A percentile compares a stretch with the other conserved stretches of the same genome.
Conservation (phyloP, 2,113 vertebrate genomes). For the Collichthys lucidus region DNA sequence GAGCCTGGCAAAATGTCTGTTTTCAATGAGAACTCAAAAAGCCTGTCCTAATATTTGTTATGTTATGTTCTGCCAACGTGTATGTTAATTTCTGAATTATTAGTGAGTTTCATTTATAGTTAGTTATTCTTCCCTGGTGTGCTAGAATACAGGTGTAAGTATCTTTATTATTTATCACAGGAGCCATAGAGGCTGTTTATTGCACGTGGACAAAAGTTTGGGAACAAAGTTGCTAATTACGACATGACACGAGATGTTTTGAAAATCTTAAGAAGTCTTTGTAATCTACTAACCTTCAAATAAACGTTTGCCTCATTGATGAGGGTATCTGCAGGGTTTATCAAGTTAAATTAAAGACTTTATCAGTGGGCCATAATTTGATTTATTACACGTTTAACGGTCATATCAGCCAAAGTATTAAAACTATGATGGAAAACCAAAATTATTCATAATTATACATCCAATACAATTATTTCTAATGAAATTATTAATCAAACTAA, state of each 20-base stretch:
- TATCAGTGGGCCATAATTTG: too few relatives aligned
- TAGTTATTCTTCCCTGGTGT: not conserved
- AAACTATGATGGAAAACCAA: too few relatives aligned
- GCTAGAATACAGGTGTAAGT: not conserved
- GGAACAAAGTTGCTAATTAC: not conserved
- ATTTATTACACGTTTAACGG: too few relatives aligned
- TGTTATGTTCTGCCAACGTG: not conserved
- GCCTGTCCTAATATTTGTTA: not conserved
- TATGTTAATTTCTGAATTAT: not conserved
- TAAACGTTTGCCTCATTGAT: not conserved
- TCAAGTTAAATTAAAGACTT: too few relatives aligned
- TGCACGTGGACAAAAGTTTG: not conserved
- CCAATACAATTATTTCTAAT: too few relatives aligned
- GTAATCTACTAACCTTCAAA: not conserved
- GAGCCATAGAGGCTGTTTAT: not conserved
- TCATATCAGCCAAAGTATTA: too few relatives aligned
- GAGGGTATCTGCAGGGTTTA: too few relatives aligned
- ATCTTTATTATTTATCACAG: not conserved
- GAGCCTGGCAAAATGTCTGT: not conserved
- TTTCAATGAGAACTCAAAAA: not conserved
- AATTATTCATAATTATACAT: too few relatives aligned
- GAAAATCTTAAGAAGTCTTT: not conserved
- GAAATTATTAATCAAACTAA: too few relatives aligned
- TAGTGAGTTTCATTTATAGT: not conserved
- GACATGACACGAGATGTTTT: not conserved